Evolutionary conservation across 2,888 invertebrate species (phyloP).

Genomic region (Andrena hattorfiana): DNA sequence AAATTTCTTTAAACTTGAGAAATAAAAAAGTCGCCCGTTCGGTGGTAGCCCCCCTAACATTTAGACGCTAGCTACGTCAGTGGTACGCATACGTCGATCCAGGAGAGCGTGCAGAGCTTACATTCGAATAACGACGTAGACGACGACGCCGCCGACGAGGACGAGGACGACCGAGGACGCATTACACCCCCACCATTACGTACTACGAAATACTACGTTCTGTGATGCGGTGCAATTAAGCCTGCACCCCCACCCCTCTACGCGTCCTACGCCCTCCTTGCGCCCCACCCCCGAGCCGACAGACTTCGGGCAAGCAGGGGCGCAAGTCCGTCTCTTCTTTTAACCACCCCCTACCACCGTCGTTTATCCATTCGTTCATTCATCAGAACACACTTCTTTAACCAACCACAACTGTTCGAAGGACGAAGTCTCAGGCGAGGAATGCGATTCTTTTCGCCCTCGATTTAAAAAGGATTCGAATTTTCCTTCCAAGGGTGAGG

Average conservation of each 20-base stretch:
- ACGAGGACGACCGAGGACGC: slow-evolving; percentile 56
- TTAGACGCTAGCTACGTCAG: slow-evolving; percentile 21
- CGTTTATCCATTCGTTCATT: slow-evolving; percentile 77
- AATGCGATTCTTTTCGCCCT: slow-evolving; percentile 12
- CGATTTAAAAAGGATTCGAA: background rate
- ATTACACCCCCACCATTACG: slow-evolving; percentile 69
- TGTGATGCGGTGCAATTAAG: slow-evolving; percentile 74
- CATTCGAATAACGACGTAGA: slow-evolving; percentile 60
- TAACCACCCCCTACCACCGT: slow-evolving; percentile 48
- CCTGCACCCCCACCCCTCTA: slow-evolving; percentile 54
- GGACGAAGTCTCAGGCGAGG: slow-evolving; percentile 19
- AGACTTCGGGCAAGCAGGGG: slow-evolving; percentile 68
- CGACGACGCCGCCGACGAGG: slow-evolving; percentile 50
- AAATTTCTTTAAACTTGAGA: too few species aligned
- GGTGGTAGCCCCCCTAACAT: background rate
- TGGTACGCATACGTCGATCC: slow-evolving; percentile 63
- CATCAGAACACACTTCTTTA: slow-evolving; percentile 72
- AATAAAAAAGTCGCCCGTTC: too few species aligned
- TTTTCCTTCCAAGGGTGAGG: background rate
- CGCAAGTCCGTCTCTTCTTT: slow-evolving; percentile 75
- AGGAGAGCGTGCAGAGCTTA: slow-evolving; percentile 48
- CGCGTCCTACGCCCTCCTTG: slow-evolving; percentile 47
- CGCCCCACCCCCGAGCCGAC: slow-evolving; percentile 42
- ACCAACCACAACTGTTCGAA: slow-evolving; percentile 44
- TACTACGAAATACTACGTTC: slow-evolving; percentile 79